Evolutionary conservation across 2,888 invertebrate genomes (phyloP), one percentile per base, ranked within the genome.

Genomic region (Latrodectus elegans): DNA sequence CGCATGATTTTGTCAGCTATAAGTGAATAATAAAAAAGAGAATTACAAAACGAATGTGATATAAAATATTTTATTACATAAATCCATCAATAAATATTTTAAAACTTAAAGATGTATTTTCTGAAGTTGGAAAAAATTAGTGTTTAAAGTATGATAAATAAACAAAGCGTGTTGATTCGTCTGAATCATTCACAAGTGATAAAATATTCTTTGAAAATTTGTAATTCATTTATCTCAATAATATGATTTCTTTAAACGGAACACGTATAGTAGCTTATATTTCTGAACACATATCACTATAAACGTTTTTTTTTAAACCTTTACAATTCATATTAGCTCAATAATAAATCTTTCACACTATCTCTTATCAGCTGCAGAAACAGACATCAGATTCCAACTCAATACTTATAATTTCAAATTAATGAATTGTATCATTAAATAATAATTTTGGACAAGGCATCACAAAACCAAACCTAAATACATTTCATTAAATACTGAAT

Each of bases 21-120:
- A 38, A 38, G 4, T 38, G 3, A 38, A 38, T 38, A 38, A 38
- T 68, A 14, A 67, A 14, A 67, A 67, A 51, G n/a, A 77, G n/a
- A 22, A 53, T 4, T 60, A 71, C 71, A 49, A 72, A 60, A 8
- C 26, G 14, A 53, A 64, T 73, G 55, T 72, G 76, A 81, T 86
- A 86, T 72, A 86, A 86, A 86, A 86, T 86, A 86, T 86, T 86
- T 86, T 86, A 86, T 86, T 86, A 86, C 86, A 86, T 76, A 86
- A 81, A 72, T 76, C 65, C 64, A 26, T 81, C 67, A 81, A 86
- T 86, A 86, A 86, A 86, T 81, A 86, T 81, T 86, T 86, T 65
- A 67, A 86, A 81, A 86, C 76, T 76, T 81, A 86, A 81, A 81
- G 71, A 77, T 67, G 49, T 68, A 72, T 49, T 77, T 60, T 86